Evolutionary conservation across 2,113 vertebrate species (phyloP).

Genomic region (human (Homo sapiens)): GRCh38 chr20:61863501-61864000

Average conservation of each 20-base stretch:
- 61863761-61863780: not conserved
- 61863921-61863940: not conserved
- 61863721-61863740: no score
- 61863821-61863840: not conserved
- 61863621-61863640: not conserved
- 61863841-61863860: rapidly evolving
- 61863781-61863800: rapidly evolving
- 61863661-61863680: not conserved
- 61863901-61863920: not conserved
- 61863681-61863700: not conserved
- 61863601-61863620: not conserved
- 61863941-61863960: rapidly evolving
- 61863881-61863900: conserved; percentile 49
- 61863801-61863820: rapidly evolving
- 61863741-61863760: no score
- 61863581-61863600: rapidly evolving
- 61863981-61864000: not conserved
- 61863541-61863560: rapidly evolving
- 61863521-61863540: rapidly evolving
- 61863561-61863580: rapidly evolving
- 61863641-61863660: not conserved
- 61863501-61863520: not conserved
- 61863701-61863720: not conserved
- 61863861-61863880: not conserved
- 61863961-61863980: rapidly evolving